Percentiles rank a stretch among this genome's conserved stretches.
Evolutionary conservation across 2,797 vertebrate species (phyloP).

Genomic region (Anabacerthia variegaticeps): DNA sequence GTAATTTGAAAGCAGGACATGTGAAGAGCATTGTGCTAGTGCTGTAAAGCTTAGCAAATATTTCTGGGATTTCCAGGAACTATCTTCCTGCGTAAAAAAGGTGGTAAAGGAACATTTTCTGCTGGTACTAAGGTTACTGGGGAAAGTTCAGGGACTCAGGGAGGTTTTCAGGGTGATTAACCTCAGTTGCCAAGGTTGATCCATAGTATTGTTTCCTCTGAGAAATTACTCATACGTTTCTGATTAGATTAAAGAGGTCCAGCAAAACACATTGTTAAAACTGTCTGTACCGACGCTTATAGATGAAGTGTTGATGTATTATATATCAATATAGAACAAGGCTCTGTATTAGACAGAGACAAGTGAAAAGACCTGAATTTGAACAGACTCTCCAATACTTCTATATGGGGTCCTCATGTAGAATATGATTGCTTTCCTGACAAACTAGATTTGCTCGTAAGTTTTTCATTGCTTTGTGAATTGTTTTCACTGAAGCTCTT

Average conservation of each 20-base stretch:
- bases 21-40: background rate
- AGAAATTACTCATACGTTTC: background rate
- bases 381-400: background rate
- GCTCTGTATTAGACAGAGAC: background rate
- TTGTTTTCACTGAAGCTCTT: background rate
- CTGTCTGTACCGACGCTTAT: background rate
- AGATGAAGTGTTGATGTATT: background rate
- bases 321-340: background rate
- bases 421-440: background rate
- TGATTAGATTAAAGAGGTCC: background rate
- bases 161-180: background rate
- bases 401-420: background rate
- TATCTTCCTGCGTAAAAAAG: background rate
- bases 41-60: background rate
- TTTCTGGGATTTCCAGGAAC: background rate
- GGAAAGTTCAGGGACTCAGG: background rate
- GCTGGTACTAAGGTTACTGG: background rate
- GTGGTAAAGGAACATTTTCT: conserved; percentile 21
- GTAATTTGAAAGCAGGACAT: background rate
- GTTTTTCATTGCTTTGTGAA: background rate
- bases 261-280: background rate
- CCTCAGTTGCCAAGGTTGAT: background rate
- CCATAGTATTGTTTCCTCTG: background rate
- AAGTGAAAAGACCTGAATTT: background rate
- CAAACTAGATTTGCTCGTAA: background rate